These are phyloP conservation scores for Dilophus febrilis DNA, from an alignment of 2,888 invertebrate genomes.

Conservation along the genomic window DNA sequence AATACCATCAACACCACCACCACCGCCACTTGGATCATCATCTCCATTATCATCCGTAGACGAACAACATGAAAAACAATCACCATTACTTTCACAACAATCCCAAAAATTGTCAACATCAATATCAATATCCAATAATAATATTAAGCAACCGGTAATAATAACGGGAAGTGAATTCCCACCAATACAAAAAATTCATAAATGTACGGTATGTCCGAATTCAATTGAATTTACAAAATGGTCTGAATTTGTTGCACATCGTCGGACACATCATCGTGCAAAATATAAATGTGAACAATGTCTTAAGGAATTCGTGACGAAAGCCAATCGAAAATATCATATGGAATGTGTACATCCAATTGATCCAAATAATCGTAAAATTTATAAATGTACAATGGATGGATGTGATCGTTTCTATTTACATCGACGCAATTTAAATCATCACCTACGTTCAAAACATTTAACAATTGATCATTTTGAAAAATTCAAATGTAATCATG, in stretches of 20 bases:
- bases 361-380: background rate
- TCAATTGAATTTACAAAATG: conserved; percentile 27
- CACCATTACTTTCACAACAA: background rate
- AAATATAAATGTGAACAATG: conserved; percentile 16
- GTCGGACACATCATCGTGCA: conserved; percentile 11
- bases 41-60: too few relatives aligned
- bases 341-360: conserved; percentile 14
- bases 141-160: too few relatives aligned
- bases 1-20: too few relatives aligned
- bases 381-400: conserved; percentile 16
- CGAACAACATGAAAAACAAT: background rate
- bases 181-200: background rate
- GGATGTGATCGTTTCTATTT: conserved; percentile 26
- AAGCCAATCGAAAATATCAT: conserved; percentile 11
- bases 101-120: too few relatives aligned
- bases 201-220: background rate
- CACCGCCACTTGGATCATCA: too few relatives aligned
- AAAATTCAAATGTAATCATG: too few relatives aligned
- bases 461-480: too few relatives aligned
- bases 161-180: too few relatives aligned
- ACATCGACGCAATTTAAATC: conserved; percentile 32
- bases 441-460: conserved; percentile 33
- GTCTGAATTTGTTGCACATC: conserved; percentile 27
- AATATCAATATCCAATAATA: too few relatives aligned
- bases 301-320: conserved; percentile 8